These are phyloP conservation scores for Diaphora mendica DNA, from an alignment of 2,888 invertebrate genomes.

Conservation along the genomic window DNA sequence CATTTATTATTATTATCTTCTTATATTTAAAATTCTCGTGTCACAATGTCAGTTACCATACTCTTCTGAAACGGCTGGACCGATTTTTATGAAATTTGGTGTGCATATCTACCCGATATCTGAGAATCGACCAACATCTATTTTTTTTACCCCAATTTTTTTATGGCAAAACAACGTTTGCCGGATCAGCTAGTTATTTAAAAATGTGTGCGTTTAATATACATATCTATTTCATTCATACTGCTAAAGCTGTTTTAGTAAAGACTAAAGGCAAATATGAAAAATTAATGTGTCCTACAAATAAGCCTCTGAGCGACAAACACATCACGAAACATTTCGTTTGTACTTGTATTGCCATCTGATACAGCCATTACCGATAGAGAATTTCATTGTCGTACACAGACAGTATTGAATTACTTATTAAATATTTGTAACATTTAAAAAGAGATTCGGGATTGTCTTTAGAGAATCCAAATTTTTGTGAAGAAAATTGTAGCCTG, in stretches of 20 bases:
- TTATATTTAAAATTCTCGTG: too few relatives aligned
- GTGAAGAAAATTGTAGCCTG: not conserved
- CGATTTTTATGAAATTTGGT: too few relatives aligned
- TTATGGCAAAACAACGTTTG: too few relatives aligned
- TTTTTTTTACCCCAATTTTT: too few relatives aligned
- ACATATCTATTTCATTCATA: not conserved
- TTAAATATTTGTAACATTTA: not conserved
- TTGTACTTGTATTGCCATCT: not conserved
- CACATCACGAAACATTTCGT: not conserved
- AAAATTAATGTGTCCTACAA: not conserved
- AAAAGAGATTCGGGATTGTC: not conserved
- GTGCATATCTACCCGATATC: too few relatives aligned
- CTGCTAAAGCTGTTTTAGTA: not conserved
- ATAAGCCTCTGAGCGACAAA: not conserved
- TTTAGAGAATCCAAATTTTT: not conserved
- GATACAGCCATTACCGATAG: slow-evolving; percentile 6
- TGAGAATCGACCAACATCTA: too few relatives aligned
- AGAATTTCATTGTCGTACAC: not conserved
- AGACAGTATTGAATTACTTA: not conserved
- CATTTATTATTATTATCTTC: too few relatives aligned
- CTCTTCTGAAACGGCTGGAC: too few relatives aligned
- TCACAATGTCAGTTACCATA: too few relatives aligned
- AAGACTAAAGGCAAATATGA: not conserved
- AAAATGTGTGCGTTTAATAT: not conserved
- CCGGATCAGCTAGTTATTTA: too few relatives aligned